These are phyloP conservation scores for Diplodus puntazzo DNA, from an alignment of 2,797 vertebrate species.

Conservation along the genomic window DNA sequence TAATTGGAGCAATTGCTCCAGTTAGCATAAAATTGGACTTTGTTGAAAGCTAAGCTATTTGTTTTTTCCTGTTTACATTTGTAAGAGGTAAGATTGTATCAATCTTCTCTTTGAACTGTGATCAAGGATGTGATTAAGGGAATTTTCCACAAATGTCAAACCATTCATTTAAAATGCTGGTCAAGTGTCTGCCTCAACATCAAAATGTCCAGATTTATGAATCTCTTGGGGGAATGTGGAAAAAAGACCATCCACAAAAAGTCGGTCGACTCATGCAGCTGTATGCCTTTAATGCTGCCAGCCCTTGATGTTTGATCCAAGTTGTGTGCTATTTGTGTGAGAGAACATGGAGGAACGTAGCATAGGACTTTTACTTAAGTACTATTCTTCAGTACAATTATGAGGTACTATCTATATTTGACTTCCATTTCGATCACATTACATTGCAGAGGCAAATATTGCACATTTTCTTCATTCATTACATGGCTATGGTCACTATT, in stretches of 20 bases:
- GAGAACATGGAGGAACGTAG: not conserved
- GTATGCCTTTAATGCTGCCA: not conserved
- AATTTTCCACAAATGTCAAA: not conserved
- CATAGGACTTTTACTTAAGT: not conserved
- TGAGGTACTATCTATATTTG: not conserved
- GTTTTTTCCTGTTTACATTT: too few relatives aligned
- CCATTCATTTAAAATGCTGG: not conserved
- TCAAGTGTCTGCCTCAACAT: not conserved
- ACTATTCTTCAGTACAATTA: not conserved
- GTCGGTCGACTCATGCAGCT: not conserved
- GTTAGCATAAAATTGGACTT: too few relatives aligned
- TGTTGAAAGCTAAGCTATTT: too few relatives aligned
- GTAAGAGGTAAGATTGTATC: too few relatives aligned
- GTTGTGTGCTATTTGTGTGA: not conserved
- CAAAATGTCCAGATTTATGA: constrained; percentile 1
- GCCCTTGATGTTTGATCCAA: constrained; percentile 1
- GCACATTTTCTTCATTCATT: not conserved
- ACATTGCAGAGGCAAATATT: not conserved
- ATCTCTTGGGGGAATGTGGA: not conserved
- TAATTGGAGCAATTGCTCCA: too few relatives aligned
- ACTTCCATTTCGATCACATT: not conserved
- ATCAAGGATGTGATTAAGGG: not conserved
- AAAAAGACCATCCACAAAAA: constrained; percentile 12
- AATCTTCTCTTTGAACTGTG: not conserved
- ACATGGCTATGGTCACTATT: not conserved